phyloP scores from a whole-genome alignment of 2,888 invertebrate genomes.

The Drosophila neutralis region DNA sequence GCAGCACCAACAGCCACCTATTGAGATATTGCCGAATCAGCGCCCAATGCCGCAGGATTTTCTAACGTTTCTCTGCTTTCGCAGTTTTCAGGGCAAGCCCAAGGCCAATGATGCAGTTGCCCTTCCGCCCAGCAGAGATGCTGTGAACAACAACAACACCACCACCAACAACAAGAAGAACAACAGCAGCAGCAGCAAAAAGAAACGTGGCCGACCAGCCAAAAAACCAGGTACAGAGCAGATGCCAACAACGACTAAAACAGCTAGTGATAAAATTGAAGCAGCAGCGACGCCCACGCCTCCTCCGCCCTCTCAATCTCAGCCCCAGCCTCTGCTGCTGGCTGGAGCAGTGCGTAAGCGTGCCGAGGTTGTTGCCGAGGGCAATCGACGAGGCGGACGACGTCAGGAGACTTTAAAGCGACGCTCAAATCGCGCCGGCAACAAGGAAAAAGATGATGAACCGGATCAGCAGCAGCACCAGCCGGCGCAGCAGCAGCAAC shows the following conservation, averaged over 20 bases:
- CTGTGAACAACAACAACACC: slow-evolving; percentile 54
- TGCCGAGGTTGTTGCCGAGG: slow-evolving; percentile 85
- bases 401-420: slow-evolving; percentile 74
- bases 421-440: slow-evolving; percentile 78
- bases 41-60: slow-evolving; percentile 94
- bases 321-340: slow-evolving; percentile 38
- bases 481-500: slow-evolving; percentile 1
- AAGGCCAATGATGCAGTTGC: slow-evolving; percentile 66
- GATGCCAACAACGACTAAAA: slow-evolving; percentile 58
- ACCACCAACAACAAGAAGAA: slow-evolving; percentile 49
- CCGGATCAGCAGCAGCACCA: slow-evolving; percentile 7
- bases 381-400: slow-evolving; percentile 83
- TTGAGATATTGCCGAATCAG: slow-evolving; percentile 87
- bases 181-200: slow-evolving; percentile 48
- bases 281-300: slow-evolving; percentile 21
- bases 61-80: slow-evolving; percentile 92
- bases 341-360: slow-evolving; percentile 87
- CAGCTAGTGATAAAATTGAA: slow-evolving; percentile 61
- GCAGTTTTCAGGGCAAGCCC: slow-evolving; percentile 87
- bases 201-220: slow-evolving; percentile 66
- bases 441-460: slow-evolving; percentile 61
- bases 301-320: slow-evolving; percentile 40
- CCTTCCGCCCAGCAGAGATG: slow-evolving; percentile 23
- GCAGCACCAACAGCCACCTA: slow-evolving; percentile 86
- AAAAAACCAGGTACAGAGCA: slow-evolving; percentile 37